Evolutionary conservation across 2,888 invertebrate genomes (phyloP), one percentile per base, ranked within the genome.

Genomic region (Sympetrum striolatum): DNA sequence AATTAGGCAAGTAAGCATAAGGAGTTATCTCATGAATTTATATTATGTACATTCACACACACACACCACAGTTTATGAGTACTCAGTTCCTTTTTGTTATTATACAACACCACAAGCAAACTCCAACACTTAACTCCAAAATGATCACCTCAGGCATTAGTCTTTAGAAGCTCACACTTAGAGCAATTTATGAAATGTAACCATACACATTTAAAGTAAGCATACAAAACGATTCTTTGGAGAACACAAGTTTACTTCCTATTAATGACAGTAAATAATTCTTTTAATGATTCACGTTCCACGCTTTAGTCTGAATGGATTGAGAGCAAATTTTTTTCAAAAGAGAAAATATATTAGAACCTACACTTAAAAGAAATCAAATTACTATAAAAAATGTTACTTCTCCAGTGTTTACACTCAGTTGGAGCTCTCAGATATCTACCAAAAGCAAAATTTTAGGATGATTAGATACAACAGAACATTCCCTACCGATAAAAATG

Each of bases 31-130:
- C 86, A 86, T 86, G 86, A 86, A 86, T 60, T 86, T 86, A 86
- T 35, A 86, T 86, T 86, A 86, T 86, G 86, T 86, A 86, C 86
- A 86, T 86, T 60, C 86, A 86, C 86, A 86, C 86, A 82, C 81
- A 18, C 86, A 86, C 86, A 86, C 86, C 86, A 86, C 86, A 86
- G 60, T 86, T 86, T 58, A 82, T 86, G 60, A 86, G 86, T 58
- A 60, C 60, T 86, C 86, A 10, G 64, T 86, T 86, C 86, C 60
- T 37, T 86, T 86, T 86, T 86, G 60, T 86, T 86, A 60, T 37
- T 60, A 86, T 86, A 86, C 86, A 86, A 73, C 73, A 73, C 73
- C 86, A 39, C 86, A 86, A 86, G 60, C 86, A 64, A 86, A 64
- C 86, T 60, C 86, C 86, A 86, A 60, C 86, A 86, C 86, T 86